Evolutionary conservation across 2,113 vertebrate species (phyloP).

Genomic region (Aepyceros melampus): DNA sequence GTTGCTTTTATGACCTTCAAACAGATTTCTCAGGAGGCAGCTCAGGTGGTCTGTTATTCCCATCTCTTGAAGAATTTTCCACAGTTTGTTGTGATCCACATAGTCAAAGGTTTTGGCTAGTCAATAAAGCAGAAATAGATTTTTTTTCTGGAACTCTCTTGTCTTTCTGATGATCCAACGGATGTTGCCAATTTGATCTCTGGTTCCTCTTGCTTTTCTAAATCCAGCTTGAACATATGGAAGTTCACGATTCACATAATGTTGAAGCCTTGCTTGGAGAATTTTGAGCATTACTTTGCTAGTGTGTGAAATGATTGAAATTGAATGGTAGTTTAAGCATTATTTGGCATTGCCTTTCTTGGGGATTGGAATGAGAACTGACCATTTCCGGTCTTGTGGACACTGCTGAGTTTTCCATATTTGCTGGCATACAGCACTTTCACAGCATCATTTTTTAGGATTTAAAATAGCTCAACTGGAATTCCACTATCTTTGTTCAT

Average conservation of each 20-base stretch:
- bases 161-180: neutral
- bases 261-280: neutral
- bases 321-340: neutral
- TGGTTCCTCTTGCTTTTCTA: neutral
- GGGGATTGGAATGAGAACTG: neutral
- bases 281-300: neutral
- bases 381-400: neutral
- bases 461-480: neutral
- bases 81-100: neutral
- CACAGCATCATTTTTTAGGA: neutral
- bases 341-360: neutral
- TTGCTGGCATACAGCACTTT: neutral
- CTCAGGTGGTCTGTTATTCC: neutral
- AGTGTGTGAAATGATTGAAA: neutral
- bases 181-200: neutral
- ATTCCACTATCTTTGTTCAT: neutral
- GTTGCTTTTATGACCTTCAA: neutral
- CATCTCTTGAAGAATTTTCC: neutral
- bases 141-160: neutral
- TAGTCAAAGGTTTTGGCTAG: neutral
- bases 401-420: neutral
- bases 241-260: neutral
- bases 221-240: neutral
- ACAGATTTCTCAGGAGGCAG: neutral
- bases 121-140: neutral